A percentile compares a stretch with the other conserved stretches of the same genome.
phyloP scores from a whole-genome alignment of 2,113 vertebrate genomes.

The Corythoichthys intestinalis region DNA sequence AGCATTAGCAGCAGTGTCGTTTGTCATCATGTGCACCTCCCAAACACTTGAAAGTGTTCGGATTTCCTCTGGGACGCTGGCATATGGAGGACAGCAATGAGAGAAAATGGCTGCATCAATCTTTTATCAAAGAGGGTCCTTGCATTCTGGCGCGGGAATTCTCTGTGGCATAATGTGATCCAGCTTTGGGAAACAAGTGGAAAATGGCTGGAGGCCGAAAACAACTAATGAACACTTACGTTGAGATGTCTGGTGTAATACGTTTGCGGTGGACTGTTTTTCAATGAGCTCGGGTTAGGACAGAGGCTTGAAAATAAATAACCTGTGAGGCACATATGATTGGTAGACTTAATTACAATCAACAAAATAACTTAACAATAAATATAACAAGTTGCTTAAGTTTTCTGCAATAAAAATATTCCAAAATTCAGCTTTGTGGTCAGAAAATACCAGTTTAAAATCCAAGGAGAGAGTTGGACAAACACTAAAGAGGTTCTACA shows the following conservation, averaged over 20 bases:
- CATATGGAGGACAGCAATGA: conserved; percentile 39
- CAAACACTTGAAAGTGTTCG: conserved; percentile 47
- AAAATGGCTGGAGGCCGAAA: conserved; percentile 70
- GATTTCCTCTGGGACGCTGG: conserved; percentile 48
- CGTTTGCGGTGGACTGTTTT: conserved; percentile 60
- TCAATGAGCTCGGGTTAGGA: conserved; percentile 32
- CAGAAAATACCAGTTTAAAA: not conserved
- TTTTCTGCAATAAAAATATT: not conserved
- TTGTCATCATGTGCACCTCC: conserved; percentile 42
- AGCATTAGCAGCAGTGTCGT: conserved; percentile 23
- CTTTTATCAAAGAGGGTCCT: conserved; percentile 66
- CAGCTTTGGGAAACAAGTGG: conserved; percentile 73
- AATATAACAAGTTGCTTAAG: not conserved
- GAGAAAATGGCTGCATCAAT: conserved; percentile 54
- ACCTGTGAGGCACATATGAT: not conserved
- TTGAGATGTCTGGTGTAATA: conserved; percentile 62
- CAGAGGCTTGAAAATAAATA: conserved; percentile 13
- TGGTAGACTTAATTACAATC: not conserved
- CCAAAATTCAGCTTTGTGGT: not conserved
- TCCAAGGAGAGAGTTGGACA: not conserved
- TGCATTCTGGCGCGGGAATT: conserved; percentile 58
- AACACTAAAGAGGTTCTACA: not conserved
- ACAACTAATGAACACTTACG: conserved; percentile 69
- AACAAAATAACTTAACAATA: not conserved
- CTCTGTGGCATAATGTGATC: conserved; percentile 68